Base-by-base conservation (phyloP, 2,113 vertebrate species). In the Boleophthalmus pectinirostris region DNA sequence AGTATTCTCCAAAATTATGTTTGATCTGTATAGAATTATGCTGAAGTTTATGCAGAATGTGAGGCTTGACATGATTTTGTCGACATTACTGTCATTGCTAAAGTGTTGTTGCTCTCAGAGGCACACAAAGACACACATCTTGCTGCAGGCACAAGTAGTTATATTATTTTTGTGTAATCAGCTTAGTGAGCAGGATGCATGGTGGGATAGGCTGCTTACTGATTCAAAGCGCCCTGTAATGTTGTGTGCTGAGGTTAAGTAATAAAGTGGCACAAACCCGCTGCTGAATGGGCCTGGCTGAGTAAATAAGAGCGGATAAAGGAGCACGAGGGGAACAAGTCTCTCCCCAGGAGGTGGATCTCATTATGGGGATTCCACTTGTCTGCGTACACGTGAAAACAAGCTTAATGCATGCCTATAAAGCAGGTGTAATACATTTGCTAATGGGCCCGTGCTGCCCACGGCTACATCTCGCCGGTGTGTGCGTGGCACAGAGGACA, bases 151-250 rank as follows among this genome's bases (percentile, higher is more conserved):
- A 84, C 60, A 58, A 66, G 69, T 83, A 65, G 69, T 84, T 87
- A 90, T 89, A 93, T 93, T 94, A 93, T 94, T 90, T 93, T 90
- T 93, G 92, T 93, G 93, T 94, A 94, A 94, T 94, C 92, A 92
- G 91, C 90, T 94, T 94, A 94, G 87, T 81, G 87, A 77, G 83
- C 78, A 71, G 79, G 79, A 88, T 85, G 83, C 85, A 89, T 86
- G 80, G 81, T 79, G 80, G 81, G 90, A 88, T 74, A 81, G 83
- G 77, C 79, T 85, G 80, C 82, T 88, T 90, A 80, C 84, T 91
- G 89, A 93, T 93, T 88, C 90, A 92, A 91, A 90, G 83, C 89
- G 80, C 85, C 84, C 83, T 72, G 64, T 91, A 91, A 93, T 89
- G 91, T 90, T 86, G 80, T 86, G 84, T 81, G 83, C 68, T 66